Percentiles rank a stretch among this genome's conserved stretches.
Conservation (phyloP, 2,113 vertebrate genomes). For the Marmota flaviventris region DNA sequence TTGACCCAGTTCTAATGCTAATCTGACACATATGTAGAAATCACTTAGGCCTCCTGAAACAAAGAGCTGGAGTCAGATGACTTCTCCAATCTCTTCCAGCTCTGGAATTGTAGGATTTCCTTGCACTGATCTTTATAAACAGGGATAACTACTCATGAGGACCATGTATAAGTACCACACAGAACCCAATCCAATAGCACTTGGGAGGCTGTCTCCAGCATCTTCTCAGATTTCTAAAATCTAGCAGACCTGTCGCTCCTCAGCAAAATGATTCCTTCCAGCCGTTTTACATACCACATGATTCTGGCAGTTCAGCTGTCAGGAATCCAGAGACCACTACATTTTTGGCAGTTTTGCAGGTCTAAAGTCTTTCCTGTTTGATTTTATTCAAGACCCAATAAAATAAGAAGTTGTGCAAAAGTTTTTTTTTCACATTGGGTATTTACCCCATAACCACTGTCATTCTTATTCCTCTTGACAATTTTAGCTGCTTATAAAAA, state of each 20-base stretch:
- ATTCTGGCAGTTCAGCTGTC: conserved; percentile 77
- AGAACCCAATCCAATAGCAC: conserved; percentile 33
- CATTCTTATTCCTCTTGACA: conserved; percentile 55
- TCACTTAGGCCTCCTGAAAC: not conserved
- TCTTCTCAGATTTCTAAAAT: conserved; percentile 34
- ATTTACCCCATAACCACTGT: not conserved
- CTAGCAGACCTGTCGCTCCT: conserved; percentile 60
- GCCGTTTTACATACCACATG: conserved; percentile 75
- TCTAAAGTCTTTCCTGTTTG: conserved; percentile 88
- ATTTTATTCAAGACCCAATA: conserved; percentile 79
- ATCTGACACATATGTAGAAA: not conserved
- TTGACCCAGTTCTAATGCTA: not conserved
- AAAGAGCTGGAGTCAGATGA: not conserved
- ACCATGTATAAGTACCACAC: not conserved
- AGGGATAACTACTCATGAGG: not conserved
- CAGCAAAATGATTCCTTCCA: conserved; percentile 79
- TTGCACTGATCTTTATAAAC: not conserved
- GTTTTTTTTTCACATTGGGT: conserved; percentile 42
- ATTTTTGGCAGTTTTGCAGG: conserved; percentile 84
- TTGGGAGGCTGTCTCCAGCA: conserved; percentile 64
- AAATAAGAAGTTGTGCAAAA: conserved; percentile 76
- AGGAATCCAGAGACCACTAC: conserved; percentile 82
- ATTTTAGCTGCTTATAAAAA: conserved; percentile 60
- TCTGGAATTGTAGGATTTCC: conserved; percentile 18
- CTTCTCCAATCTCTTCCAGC: not conserved